Conservation (phyloP, 2,888 invertebrate species). For the Eurytoma adleriae region DNA sequence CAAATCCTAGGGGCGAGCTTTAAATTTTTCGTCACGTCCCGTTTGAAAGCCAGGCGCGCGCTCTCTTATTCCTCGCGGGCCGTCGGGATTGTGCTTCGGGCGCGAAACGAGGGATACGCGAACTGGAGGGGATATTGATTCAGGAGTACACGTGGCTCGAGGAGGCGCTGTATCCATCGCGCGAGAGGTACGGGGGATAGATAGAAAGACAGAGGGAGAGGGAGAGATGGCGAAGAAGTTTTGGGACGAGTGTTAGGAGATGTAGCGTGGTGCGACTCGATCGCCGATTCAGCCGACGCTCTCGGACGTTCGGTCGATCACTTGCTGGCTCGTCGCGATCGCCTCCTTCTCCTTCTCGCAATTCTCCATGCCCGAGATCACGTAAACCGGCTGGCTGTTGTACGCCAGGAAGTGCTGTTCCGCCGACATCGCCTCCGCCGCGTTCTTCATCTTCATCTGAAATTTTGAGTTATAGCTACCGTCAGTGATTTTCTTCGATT, state of each 20-base stretch:
- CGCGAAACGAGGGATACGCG: not conserved
- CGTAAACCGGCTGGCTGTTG: slow-evolving; percentile 82
- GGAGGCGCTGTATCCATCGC: not conserved
- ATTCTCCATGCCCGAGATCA: slow-evolving; percentile 83
- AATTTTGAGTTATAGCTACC: too few species aligned
- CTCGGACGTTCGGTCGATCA: slow-evolving; percentile 44
- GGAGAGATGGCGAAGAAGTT: slow-evolving; percentile 9
- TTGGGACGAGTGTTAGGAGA: not conserved
- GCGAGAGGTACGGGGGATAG: not conserved
- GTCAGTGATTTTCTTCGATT: too few species aligned
- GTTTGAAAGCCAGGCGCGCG: not conserved
- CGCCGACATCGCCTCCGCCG: slow-evolving; percentile 59
- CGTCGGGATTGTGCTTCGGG: not conserved
- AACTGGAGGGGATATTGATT: too few species aligned
- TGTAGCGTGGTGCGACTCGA: not conserved
- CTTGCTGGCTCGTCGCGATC: slow-evolving; percentile 36
- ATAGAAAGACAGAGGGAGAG: slow-evolving; percentile 8
- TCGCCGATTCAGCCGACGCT: slow-evolving; percentile 47
- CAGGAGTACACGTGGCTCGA: not conserved
- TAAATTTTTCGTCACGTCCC: not conserved
- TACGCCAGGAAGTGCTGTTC: slow-evolving; percentile 80
- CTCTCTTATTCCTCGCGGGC: not conserved
- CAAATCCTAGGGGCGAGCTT: not conserved
- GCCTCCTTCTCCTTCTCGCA: slow-evolving; percentile 72
- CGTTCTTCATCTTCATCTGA: slow-evolving; percentile 67